Evolutionary conservation across 2,797 vertebrate genomes (phyloP).

Genomic region (Oryzias sinensis): DNA sequence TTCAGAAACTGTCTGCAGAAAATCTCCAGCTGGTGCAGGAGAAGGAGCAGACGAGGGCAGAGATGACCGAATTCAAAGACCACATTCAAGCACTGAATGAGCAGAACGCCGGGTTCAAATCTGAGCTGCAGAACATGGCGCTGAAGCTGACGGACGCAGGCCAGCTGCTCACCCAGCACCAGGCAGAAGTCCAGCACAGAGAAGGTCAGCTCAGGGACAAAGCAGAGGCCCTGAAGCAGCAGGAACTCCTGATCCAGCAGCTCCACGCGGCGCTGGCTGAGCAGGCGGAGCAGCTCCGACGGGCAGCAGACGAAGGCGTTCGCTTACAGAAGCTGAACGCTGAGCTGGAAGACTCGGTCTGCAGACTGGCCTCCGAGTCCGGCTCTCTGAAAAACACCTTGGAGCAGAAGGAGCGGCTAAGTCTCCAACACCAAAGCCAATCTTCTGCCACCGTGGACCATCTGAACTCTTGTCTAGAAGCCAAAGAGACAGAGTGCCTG

Average conservation of each 20-base stretch:
- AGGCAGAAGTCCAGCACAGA: conserved; percentile 57
- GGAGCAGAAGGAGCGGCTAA: conserved; percentile 71
- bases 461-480: conserved; percentile 63
- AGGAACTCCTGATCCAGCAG: conserved; percentile 73
- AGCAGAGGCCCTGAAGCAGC: conserved; percentile 69
- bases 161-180: conserved; percentile 68
- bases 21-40: conserved; percentile 63
- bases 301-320: conserved; percentile 63
- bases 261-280: conserved; percentile 63
- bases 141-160: conserved; percentile 49
- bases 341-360: conserved; percentile 65
- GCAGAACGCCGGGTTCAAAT: conserved; percentile 74
- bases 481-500: conserved; percentile 76
- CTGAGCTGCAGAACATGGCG: conserved; percentile 68
- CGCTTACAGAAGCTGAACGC: conserved; percentile 65
- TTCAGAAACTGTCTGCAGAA: conserved; percentile 66
- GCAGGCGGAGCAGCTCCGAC: conserved; percentile 74
- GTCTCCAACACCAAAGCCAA: conserved; percentile 53
- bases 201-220: conserved; percentile 71
- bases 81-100: conserved; percentile 60
- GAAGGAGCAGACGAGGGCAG: conserved; percentile 36
- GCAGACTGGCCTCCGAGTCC: conserved; percentile 66
- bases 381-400: conserved; percentile 64
- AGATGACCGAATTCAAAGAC: conserved; percentile 52
- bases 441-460: conserved; percentile 55